These are phyloP conservation scores for Watsonalla binaria DNA, from an alignment of 2,888 invertebrate genomes.

Conservation along the genomic window DNA sequence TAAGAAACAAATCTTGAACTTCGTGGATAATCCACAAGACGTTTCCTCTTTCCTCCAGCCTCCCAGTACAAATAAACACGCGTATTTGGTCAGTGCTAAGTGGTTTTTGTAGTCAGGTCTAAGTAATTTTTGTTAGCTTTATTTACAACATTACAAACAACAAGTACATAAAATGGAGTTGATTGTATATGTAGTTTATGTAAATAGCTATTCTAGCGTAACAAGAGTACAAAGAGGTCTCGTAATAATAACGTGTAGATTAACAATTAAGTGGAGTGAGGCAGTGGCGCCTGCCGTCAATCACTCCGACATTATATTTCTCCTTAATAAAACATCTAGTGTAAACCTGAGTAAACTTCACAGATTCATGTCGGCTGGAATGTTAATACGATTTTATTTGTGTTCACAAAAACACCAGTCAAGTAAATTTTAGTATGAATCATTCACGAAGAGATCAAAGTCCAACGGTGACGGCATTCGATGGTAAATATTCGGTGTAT, in stretches of 20 bases:
- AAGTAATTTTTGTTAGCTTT: background rate
- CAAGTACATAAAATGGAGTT: too few relatives aligned
- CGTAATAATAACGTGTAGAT: conserved; percentile 3
- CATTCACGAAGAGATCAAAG: conserved; percentile 1
- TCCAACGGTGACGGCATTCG: conserved; percentile 1
- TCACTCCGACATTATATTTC: conserved; percentile 53
- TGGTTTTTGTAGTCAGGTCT: background rate
- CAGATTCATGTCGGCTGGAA: conserved; percentile 23
- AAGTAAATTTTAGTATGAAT: conserved; percentile 5
- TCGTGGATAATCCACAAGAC: background rate
- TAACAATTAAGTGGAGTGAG: conserved; percentile 10
- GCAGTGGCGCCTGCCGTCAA: conserved; percentile 56
- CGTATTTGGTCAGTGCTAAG: background rate
- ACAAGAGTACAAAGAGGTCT: background rate
- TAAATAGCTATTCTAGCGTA: too few relatives aligned
- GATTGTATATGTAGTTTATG: too few relatives aligned
- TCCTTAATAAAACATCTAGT: conserved; percentile 45
- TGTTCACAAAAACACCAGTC: conserved; percentile 28
- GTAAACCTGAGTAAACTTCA: conserved; percentile 25
- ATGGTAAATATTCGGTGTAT: background rate
- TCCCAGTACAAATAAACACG: background rate
- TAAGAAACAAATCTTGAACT: too few relatives aligned
- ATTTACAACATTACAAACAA: background rate
- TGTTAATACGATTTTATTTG: conserved; percentile 24
- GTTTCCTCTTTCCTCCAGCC: background rate